A percentile compares a stretch with the other conserved stretches of the same genome.
These are phyloP conservation scores for Indicator indicator DNA, from an alignment of 2,113 vertebrate genomes.

Conservation along the genomic window DNA sequence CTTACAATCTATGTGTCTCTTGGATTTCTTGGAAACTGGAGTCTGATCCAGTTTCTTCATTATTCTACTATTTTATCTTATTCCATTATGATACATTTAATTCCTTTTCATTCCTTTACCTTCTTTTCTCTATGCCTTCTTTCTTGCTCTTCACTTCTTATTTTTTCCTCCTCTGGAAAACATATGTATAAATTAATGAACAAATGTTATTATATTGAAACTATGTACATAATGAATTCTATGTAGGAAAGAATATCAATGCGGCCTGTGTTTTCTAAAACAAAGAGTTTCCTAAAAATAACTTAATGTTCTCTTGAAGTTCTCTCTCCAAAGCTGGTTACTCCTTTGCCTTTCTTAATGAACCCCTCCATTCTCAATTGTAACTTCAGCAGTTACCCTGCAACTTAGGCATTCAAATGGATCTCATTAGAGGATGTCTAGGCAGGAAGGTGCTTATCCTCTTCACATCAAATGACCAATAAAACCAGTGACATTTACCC, in stretches of 20 bases:
- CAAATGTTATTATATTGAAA: neutral
- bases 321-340: neutral
- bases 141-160: constrained; percentile 63
- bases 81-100: neutral
- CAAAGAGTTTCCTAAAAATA: neutral
- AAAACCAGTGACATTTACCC: neutral
- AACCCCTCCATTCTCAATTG: neutral
- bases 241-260: neutral
- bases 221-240: neutral
- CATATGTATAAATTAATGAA: neutral
- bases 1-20: neutral
- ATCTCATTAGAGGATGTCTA: neutral
- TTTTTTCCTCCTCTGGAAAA: constrained; percentile 65
- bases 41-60: neutral
- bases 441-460: neutral
- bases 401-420: neutral
- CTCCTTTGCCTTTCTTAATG: neutral
- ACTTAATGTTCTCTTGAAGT: neutral
- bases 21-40: neutral
- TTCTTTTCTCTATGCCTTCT: constrained; percentile 71
- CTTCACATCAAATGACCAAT: neutral
- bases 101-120: constrained; percentile 44
- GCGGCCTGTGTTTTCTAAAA: neutral
- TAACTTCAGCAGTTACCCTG: neutral
- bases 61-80: neutral